Evolutionary conservation across 2,888 invertebrate species (phyloP), one percentile per base, ranked within the genome.

Genomic region (Griposia aprilina): DNA sequence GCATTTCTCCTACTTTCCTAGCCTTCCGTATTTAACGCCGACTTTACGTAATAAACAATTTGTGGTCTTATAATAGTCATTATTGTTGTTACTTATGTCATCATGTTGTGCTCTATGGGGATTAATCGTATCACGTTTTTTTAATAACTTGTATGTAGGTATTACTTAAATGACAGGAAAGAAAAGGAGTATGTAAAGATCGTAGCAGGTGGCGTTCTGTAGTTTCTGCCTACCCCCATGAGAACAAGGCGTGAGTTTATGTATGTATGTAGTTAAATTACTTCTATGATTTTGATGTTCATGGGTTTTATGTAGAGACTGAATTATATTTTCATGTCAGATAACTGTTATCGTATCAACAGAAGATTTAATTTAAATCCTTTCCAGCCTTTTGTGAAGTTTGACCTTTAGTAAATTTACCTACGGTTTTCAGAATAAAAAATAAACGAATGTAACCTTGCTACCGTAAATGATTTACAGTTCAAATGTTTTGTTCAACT

Each of bases 21-120:
- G 78, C 78, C 90, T 92, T 91, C 90, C 90, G 90, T 81, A 80
- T 85, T 81, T 65, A 79, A 74, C 68, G 55, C 41, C 48, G n/a
- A 57, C 73, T 87, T 90, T 90, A 90, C 67, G 86, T 89, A 90
- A 91, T 82, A 73, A 76, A 70, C 69, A 66, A 82, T 75, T 85
- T 78, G 62, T 80, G 74, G 67, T 80, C 57, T 75, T 76, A 70
- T 85, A 79, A 76, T 70, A 69, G 63, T 63, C 69, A 63, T 74
- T 77, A 76, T 78, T 72, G 36, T 59, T 50, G 15, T 60, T 48
- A 62, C 66, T 71, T 48, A 50, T 36, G 36, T 66, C 66, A 74
- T 59, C 45, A 36, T 74, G 20, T 73, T 36, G 45, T 45, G 26
- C 11, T 73, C 20, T 74, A n/a, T 36, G 23, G 36, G 5, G 6